Conservation (phyloP, 2,888 invertebrate species). For the Conchocele bisecta region DNA sequence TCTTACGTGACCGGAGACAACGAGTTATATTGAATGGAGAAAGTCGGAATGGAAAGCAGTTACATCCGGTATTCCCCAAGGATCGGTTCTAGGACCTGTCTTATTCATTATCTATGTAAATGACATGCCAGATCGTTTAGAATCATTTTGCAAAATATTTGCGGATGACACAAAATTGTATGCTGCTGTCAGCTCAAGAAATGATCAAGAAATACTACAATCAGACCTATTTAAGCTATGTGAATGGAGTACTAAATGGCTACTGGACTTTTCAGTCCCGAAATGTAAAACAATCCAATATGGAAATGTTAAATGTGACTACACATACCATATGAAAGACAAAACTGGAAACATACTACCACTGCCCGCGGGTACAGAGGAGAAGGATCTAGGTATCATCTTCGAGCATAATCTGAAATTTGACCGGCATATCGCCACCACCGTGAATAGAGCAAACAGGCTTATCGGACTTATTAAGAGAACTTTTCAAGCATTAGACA, state of each 20-base stretch:
- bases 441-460: too few relatives aligned
- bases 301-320: conserved; percentile 1
- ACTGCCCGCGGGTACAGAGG: neutral
- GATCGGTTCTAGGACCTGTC: conserved; percentile 1
- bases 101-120: neutral
- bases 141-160: conserved; percentile 8
- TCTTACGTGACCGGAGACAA: conserved; percentile 1
- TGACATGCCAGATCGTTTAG: conserved; percentile 6
- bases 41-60: conserved; percentile 5
- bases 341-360: neutral
- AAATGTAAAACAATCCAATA: conserved; percentile 9
- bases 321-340: conserved; percentile 4
- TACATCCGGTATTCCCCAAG: conserved; percentile 9
- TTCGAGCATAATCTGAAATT: too few relatives aligned
- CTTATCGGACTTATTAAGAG: conserved; percentile 19
- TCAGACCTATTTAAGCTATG: neutral
- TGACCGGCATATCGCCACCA: too few relatives aligned
- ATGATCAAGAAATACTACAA: neutral
- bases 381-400: conserved; percentile 19
- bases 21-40: conserved; percentile 6
- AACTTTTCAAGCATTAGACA: conserved; percentile 2
- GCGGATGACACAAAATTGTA: conserved; percentile 19
- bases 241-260: conserved; percentile 5
- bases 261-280: neutral
- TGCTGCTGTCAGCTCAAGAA: conserved; percentile 1